A percentile compares a stretch with the other conserved stretches of the same genome.
phyloP scores from a whole-genome alignment of 2,113 vertebrate genomes.

The Sylvia atricapilla region DNA sequence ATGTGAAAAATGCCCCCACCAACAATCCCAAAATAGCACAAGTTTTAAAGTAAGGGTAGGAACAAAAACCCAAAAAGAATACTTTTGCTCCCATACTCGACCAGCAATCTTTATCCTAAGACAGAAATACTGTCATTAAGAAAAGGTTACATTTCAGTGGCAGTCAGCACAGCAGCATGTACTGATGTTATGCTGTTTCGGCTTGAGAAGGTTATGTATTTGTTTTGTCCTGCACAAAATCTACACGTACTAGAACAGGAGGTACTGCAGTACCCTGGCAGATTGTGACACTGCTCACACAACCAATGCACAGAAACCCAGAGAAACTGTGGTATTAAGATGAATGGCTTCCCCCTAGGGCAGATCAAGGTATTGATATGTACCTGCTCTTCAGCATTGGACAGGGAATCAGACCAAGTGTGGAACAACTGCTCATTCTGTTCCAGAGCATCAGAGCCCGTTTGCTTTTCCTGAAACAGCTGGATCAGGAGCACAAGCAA shows the following conservation, averaged over 20 bases:
- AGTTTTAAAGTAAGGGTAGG: neutral
- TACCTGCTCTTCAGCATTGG: neutral
- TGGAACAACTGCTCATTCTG: neutral
- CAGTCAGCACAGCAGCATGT: neutral
- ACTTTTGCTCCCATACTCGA: neutral
- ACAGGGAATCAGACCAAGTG: accelerated
- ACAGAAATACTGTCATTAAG: neutral
- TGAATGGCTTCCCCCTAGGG: neutral
- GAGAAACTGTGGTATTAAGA: neutral
- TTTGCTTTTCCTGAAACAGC: neutral
- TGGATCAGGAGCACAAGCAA: neutral
- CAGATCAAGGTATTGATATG: neutral
- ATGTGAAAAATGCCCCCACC: accelerated
- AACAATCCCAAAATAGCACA: neutral
- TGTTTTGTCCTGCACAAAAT: neutral
- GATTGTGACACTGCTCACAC: neutral
- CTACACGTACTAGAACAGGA: neutral
- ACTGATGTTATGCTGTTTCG: neutral
- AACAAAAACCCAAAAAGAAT: neutral
- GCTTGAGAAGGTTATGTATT: neutral
- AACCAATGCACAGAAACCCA: neutral
- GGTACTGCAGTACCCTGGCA: neutral
- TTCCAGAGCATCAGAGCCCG: neutral
- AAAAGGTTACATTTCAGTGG: neutral
- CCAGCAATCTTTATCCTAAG: neutral